A percentile compares a stretch with the other conserved stretches of the same genome.
These are phyloP conservation scores for Arrhopalites spinosus DNA, from an alignment of 2,888 invertebrate genomes.

Conservation along the genomic window DNA sequence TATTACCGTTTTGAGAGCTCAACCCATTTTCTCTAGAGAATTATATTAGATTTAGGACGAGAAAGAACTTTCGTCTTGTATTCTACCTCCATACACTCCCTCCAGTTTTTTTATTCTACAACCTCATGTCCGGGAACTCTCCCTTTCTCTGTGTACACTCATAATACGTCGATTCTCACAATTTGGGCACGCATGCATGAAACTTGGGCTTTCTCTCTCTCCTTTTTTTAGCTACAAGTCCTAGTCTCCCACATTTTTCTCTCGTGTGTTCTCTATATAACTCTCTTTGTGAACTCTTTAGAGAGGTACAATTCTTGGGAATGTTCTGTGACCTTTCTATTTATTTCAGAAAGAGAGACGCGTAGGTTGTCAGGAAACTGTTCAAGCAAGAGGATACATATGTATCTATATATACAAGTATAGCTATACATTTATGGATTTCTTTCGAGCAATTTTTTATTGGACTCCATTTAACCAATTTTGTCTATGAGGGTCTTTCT, in stretches of 20 bases:
- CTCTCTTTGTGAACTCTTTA: not conserved
- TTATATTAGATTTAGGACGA: conserved; percentile 7
- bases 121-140: not conserved
- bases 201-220: conserved; percentile 5
- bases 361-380: no score
- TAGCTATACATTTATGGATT: no score
- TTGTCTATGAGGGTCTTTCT: no score
- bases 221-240: not conserved
- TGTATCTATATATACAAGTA: no score
- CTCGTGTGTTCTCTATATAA: not conserved
- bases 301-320: no score
- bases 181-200: conserved; percentile 19
- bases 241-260: not conserved
- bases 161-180: conserved; percentile 16
- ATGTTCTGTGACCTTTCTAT: no score
- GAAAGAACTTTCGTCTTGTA: no score
- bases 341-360: no score
- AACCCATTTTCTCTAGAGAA: conserved; percentile 9
- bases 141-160: not conserved
- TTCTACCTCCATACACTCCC: not conserved
- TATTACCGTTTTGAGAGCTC: conserved; percentile 16
- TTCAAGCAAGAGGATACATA: no score
- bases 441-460: no score
- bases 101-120: no score
- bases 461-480: no score